Percentiles rank a stretch among this genome's conserved stretches.
Evolutionary conservation across 2,888 invertebrate species (phyloP).

Genomic region (Hydrotaea cyrtoneurina): DNA sequence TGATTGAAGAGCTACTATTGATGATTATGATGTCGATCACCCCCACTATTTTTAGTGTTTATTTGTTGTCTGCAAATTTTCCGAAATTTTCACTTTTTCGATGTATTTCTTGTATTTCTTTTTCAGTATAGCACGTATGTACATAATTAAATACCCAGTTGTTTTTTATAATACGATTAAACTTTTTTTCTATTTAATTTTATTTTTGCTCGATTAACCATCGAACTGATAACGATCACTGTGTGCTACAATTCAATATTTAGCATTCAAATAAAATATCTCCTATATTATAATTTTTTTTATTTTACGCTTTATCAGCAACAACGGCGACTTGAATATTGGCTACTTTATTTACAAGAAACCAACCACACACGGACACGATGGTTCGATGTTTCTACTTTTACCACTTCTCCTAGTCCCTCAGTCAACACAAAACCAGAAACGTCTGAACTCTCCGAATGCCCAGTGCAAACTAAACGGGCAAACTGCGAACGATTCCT

Average conservation of each 20-base stretch:
- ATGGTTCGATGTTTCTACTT: not conserved
- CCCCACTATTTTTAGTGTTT: no score
- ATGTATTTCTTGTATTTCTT: no score
- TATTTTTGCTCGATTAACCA: not conserved
- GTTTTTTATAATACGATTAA: slow-evolving; percentile 15
- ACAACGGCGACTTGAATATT: not conserved
- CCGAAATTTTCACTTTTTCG: no score
- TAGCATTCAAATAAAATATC: not conserved
- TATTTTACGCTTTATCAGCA: not conserved
- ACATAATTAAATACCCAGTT: not conserved
- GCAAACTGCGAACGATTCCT: no score
- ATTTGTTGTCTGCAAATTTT: no score
- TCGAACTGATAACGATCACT: slow-evolving; percentile 14
- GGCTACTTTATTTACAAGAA: not conserved
- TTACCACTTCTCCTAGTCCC: not conserved
- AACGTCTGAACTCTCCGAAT: slow-evolving; percentile 45
- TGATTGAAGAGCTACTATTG: no score
- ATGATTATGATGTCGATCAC: no score
- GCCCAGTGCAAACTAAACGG: slow-evolving; percentile 55
- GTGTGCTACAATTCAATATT: slow-evolving; percentile 6
- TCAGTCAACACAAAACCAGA: not conserved
- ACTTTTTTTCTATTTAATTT: not conserved
- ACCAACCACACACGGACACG: not conserved
- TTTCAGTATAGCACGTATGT: no score
- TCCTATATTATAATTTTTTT: not conserved